Conservation (phyloP, 2,888 invertebrate genomes). For the Cyclophora albipunctata region DNA sequence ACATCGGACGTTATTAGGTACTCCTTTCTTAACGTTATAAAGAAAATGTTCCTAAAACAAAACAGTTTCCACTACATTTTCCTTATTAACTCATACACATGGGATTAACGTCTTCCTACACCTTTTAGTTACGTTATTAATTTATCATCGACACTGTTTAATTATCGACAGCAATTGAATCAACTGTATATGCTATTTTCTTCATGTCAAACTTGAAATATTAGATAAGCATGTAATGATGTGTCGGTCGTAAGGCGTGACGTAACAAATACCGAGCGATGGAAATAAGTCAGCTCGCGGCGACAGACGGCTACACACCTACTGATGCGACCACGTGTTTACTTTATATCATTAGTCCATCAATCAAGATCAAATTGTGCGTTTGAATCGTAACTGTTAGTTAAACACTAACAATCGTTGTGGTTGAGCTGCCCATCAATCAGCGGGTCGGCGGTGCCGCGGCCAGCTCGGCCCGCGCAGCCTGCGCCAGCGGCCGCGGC, state of each 20-base stretch:
- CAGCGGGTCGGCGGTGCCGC: constrained; percentile 45
- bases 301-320: constrained; percentile 43
- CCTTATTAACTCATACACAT: too few relatives aligned
- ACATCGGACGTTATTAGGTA: too few relatives aligned
- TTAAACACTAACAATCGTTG: constrained; percentile 67
- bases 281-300: constrained; percentile 40
- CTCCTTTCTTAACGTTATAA: too few relatives aligned
- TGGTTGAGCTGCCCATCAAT: constrained; percentile 57
- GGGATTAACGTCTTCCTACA: too few relatives aligned
- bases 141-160: too few relatives aligned
- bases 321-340: constrained; percentile 54
- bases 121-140: too few relatives aligned
- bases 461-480: constrained; percentile 24
- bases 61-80: too few relatives aligned
- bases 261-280: constrained; percentile 33
- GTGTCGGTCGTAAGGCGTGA: constrained; percentile 25
- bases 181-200: constrained; percentile 7
- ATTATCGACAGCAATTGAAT: not conserved
- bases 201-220: constrained; percentile 10
- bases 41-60: too few relatives aligned
- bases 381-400: constrained; percentile 67
- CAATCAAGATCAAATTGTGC: constrained; percentile 69
- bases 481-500: constrained; percentile 9
- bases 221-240: constrained; percentile 27
- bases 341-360: constrained; percentile 73